These are phyloP conservation scores for Monopis laevigella DNA, from an alignment of 2,888 invertebrate species.

Conservation along the genomic window DNA sequence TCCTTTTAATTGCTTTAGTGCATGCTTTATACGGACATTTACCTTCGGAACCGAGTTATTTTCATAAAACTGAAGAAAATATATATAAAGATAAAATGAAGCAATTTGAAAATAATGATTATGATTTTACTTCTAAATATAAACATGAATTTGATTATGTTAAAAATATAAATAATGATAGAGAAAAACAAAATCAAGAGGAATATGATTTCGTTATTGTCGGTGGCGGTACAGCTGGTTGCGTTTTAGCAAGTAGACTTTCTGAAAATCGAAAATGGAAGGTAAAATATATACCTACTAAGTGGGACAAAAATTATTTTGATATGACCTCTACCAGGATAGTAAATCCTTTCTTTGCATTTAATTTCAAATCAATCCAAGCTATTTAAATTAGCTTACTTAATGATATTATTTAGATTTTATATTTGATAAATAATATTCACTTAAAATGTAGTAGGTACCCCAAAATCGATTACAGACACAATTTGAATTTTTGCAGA, in stretches of 20 bases:
- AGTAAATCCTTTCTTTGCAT: too few species aligned
- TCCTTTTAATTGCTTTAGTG: slow-evolving; percentile 48
- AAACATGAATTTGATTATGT: neutral
- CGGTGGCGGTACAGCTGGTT: slow-evolving; percentile 85
- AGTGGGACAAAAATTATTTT: too few species aligned
- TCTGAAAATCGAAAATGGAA: slow-evolving; percentile 78
- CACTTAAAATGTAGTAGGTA: too few species aligned
- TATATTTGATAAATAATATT: too few species aligned
- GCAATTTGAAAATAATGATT: neutral
- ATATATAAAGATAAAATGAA: slow-evolving; percentile 15
- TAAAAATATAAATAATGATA: slow-evolving; percentile 7
- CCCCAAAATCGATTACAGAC: too few species aligned
- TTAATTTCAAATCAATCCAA: too few species aligned
- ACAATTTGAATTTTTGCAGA: too few species aligned
- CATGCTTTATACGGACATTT: slow-evolving; percentile 52
- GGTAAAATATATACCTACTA: too few species aligned
- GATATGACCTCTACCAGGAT: too few species aligned
- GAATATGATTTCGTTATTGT: slow-evolving; percentile 82
- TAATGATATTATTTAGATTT: too few species aligned
- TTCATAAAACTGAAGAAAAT: slow-evolving; percentile 31
- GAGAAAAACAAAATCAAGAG: slow-evolving; percentile 16
- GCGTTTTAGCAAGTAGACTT: slow-evolving; percentile 80
- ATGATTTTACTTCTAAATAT: neutral
- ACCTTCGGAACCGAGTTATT: slow-evolving; percentile 46
- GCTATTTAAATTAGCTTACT: too few species aligned